Percentiles rank a stretch among this genome's conserved stretches.
phyloP scores from a whole-genome alignment of 2,888 invertebrate genomes.

The Amiota mariae region DNA sequence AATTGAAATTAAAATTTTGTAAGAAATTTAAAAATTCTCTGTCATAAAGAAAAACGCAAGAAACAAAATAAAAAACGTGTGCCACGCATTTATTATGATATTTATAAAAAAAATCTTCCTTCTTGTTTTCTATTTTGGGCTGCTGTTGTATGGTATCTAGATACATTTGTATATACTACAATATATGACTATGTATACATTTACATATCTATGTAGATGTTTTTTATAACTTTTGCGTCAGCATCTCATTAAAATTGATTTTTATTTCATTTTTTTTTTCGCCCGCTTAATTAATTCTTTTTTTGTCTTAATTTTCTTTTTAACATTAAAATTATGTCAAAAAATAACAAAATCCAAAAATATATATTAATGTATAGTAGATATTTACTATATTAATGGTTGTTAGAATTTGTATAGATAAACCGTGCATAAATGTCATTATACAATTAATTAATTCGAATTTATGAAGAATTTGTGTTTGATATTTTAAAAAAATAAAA shows the following conservation, averaged over 20 bases:
- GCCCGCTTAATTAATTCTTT: not conserved
- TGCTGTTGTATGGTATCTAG: not conserved
- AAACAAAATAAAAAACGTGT: constrained; percentile 18
- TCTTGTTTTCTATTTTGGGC: not conserved
- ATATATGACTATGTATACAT: too few species aligned
- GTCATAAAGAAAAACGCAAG: not conserved
- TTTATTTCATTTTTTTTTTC: constrained; percentile 1
- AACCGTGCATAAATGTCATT: constrained; percentile 56
- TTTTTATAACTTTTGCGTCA: constrained; percentile 14
- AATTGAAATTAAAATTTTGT: constrained; percentile 24
- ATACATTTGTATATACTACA: not conserved
- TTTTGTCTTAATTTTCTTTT: not conserved
- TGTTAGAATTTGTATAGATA: too few species aligned
- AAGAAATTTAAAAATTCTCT: not conserved
- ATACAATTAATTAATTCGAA: constrained; percentile 63
- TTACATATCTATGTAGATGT: not conserved
- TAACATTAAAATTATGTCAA: too few species aligned
- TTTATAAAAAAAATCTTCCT: not conserved
- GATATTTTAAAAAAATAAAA: constrained; percentile 50
- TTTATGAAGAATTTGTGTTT: constrained; percentile 53
- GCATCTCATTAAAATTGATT: not conserved
- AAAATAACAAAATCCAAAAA: too few species aligned
- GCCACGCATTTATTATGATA: constrained; percentile 6
- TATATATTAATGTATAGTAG: not conserved
- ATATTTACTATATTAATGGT: too few species aligned